Evolutionary conservation across 2,797 vertebrate genomes (phyloP), one percentile per base, ranked within the genome.

Genomic region (Chrysocyon brachyurus): DNA sequence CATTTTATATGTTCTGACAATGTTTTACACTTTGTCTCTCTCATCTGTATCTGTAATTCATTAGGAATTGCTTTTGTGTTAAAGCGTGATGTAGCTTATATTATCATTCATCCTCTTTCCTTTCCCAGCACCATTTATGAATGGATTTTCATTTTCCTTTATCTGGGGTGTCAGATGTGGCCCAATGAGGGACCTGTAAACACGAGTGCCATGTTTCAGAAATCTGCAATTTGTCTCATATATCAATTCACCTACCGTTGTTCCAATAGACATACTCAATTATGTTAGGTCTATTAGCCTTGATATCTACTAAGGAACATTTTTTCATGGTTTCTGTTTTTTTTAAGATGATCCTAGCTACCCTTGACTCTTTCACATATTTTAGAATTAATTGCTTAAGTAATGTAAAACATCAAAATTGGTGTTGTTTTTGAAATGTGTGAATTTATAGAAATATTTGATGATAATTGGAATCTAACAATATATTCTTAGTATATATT

Each of bases 161-260:
- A 68, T 66, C 61, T 86, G 2, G 12, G 59, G 4, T 28, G 9
- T 72, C 70, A 77, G 9, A 46, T 46, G 17, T 79, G 12, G 5
- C 64, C 24, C 61, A 56, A 8, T 3, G 21, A 82, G 19, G 15
- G 9, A 31, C 3, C 0, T 0, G 0, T n/a, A 0, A 1, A 56
- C 28, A 12, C 92, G 28, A 49, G n/a, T 49, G 2, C 46, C 26
- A 17, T 40, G n/a, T 11, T 22, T 14, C 28, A n/a, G 64, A 94
- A 70, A 68, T 75, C 19, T 68, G 24, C 4, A 89, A 6, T 70
- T 87, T 85, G 24, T 68, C 19, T 89, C 9, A 26, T 36, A 3
- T 54, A 49, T 17, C 46, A 22, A 8, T 24, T 68, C 33, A 54
- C 40, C 10, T 31, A 8, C 59, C 5, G 28, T 82, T 64, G 36